Percentiles rank a stretch among this genome's conserved stretches.
These are phyloP conservation scores for Sapajus apella DNA, from an alignment of 2,113 vertebrate genomes.

Conservation along the genomic window DNA sequence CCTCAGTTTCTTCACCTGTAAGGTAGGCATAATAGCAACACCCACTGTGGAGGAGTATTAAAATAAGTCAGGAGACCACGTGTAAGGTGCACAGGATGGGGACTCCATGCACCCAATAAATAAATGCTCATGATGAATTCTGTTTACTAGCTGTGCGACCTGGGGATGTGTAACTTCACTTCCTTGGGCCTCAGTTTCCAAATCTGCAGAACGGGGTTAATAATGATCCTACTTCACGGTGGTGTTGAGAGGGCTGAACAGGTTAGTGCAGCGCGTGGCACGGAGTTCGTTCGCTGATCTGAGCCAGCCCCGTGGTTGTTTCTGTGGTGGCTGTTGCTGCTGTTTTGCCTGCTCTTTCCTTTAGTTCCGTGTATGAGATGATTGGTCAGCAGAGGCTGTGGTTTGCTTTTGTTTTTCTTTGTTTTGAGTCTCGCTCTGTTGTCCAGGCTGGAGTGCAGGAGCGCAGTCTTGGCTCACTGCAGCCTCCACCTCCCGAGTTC, in stretches of 20 bases:
- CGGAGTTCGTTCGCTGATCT: background rate
- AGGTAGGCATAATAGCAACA: background rate
- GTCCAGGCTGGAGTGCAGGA: background rate
- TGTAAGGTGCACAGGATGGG: background rate
- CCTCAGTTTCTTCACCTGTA: background rate
- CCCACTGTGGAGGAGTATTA: background rate
- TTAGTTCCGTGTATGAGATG: accelerated
- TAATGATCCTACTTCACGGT: background rate
- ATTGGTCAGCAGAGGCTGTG: accelerated
- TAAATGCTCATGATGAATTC: background rate
- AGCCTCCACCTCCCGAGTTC: background rate
- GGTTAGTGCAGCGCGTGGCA: background rate
- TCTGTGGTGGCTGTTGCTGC: accelerated
- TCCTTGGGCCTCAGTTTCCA: background rate
- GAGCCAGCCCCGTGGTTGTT: no score
- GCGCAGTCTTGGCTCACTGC: background rate
- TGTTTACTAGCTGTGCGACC: background rate
- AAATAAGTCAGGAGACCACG: background rate
- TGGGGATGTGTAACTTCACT: background rate
- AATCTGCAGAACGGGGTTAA: background rate
- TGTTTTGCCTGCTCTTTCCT: background rate
- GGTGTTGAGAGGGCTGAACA: background rate
- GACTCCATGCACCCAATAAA: background rate
- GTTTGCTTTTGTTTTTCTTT: no score
- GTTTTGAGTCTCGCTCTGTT: background rate